phyloP scores from a whole-genome alignment of 2,797 vertebrate genomes.

The Diglossa cyanea region DNA sequence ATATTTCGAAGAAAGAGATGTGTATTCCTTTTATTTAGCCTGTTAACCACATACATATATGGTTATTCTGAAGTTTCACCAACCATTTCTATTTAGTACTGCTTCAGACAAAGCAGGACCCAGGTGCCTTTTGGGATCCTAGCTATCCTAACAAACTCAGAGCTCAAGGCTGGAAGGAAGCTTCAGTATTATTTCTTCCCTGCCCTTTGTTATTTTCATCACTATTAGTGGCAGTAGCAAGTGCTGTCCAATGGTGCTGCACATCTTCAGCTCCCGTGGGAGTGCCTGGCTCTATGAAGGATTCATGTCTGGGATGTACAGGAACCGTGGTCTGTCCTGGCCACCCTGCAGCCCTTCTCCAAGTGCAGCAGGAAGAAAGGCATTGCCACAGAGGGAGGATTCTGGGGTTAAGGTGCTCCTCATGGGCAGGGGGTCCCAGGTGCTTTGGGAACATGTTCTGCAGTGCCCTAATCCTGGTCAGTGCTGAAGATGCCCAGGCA shows the following conservation, averaged over 20 bases:
- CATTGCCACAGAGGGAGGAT: neutral
- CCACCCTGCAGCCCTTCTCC: neutral
- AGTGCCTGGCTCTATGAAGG: neutral
- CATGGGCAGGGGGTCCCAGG: rapidly evolving
- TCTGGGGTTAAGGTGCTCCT: neutral
- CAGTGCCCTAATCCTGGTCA: neutral
- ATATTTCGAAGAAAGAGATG: neutral
- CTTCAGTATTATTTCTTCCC: neutral
- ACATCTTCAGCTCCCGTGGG: neutral
- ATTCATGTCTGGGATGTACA: neutral
- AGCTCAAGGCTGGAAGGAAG: neutral
- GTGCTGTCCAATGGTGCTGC: neutral
- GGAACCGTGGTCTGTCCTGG: neutral
- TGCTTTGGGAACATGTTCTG: neutral
- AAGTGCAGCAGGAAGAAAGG: neutral
- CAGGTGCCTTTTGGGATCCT: neutral
- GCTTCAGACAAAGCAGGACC: neutral
- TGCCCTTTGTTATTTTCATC: neutral
- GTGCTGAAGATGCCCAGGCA: neutral
- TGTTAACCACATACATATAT: neutral
- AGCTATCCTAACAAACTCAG: neutral
- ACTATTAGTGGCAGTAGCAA: neutral
- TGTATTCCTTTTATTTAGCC: neutral
- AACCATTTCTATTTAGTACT: neutral
- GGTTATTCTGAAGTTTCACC: neutral